These are phyloP conservation scores for Andrena flavipes DNA, from an alignment of 2,888 invertebrate species.

Conservation along the genomic window DNA sequence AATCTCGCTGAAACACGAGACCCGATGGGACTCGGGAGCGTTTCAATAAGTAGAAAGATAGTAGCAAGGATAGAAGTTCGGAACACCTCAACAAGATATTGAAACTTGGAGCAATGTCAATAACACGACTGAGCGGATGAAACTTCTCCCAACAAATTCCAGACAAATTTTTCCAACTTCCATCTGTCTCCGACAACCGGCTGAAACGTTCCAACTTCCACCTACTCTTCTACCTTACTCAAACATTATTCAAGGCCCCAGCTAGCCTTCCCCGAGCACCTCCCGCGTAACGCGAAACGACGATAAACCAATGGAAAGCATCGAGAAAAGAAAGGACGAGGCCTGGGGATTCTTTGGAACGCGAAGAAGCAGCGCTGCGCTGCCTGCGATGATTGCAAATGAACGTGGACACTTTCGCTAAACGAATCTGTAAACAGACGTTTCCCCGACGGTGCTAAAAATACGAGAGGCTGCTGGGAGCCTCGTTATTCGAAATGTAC, in stretches of 20 bases:
- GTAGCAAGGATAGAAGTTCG: too few species aligned
- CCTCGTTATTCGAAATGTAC: not conserved
- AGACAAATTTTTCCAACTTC: too few species aligned
- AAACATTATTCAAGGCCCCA: not conserved
- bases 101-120: too few species aligned
- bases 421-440: not conserved
- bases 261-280: too few species aligned
- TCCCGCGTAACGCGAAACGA: not conserved
- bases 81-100: too few species aligned
- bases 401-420: conserved; percentile 10
- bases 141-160: too few species aligned
- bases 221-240: not conserved
- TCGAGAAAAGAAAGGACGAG: not conserved
- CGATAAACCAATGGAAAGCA: not conserved
- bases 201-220: too few species aligned
- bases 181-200: too few species aligned
- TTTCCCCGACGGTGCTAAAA: conserved; percentile 4
- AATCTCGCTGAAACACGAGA: too few species aligned
- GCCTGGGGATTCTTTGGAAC: not conserved
- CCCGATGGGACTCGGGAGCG: too few species aligned
- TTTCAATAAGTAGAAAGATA: too few species aligned
- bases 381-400: not conserved
- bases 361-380: not conserved
- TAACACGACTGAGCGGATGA: too few species aligned
- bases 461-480: not conserved